A percentile compares a stretch with the other conserved stretches of the same genome.
Evolutionary conservation across 2,113 vertebrate genomes (phyloP).

Genomic region (Petromus typicus): DNA sequence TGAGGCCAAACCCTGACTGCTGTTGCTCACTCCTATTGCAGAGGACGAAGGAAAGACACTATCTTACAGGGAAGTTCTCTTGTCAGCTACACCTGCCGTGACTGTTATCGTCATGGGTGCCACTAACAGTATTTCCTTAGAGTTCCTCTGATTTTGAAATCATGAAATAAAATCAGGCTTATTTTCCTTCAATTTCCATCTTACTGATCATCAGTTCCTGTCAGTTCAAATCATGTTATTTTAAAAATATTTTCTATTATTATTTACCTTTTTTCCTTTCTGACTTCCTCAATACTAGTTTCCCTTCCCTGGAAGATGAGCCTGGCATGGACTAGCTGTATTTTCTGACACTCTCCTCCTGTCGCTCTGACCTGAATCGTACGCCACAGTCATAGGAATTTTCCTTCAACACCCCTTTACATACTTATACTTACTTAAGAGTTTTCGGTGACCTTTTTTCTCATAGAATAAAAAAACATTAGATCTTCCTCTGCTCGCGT

Average conservation of each 20-base stretch:
- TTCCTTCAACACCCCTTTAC: neutral
- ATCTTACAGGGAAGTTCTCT: neutral
- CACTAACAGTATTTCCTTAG: neutral
- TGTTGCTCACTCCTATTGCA: neutral
- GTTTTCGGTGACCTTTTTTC: neutral
- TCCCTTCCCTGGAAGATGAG: neutral
- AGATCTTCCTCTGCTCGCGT: neutral
- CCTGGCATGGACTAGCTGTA: neutral
- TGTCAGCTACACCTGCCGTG: neutral
- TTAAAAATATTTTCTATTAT: neutral
- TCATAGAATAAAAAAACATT: neutral
- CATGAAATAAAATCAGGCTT: neutral
- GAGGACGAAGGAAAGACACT: neutral
- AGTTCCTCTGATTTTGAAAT: slow-evolving; percentile 54
- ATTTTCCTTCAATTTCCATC: neutral
- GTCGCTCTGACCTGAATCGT: neutral
- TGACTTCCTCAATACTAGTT: neutral
- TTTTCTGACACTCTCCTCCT: neutral
- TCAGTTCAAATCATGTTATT: neutral
- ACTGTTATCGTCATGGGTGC: slow-evolving; percentile 4
- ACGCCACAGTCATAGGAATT: neutral
- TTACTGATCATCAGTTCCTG: neutral
- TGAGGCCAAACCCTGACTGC: neutral
- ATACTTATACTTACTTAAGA: neutral
- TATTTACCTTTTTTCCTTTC: neutral